Evolutionary conservation across 2,113 vertebrate genomes (phyloP).

Genomic region (Chrysemys picta): DNA sequence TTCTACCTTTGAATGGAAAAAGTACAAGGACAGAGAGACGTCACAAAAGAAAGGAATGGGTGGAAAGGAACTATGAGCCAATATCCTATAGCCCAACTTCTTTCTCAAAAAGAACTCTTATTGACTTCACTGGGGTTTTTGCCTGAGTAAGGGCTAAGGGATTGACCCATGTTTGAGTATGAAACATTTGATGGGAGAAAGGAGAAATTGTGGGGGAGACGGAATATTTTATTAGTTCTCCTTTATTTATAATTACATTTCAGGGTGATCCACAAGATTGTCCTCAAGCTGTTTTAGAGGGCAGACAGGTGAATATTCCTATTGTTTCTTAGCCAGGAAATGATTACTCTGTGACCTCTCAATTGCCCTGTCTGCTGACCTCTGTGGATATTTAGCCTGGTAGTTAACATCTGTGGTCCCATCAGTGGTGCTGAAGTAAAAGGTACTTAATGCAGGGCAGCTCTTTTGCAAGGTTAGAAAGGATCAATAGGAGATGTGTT

Average conservation of each 20-base stretch:
- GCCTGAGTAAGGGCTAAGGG: background rate
- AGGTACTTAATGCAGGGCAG: conserved; percentile 79
- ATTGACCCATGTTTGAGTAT: background rate
- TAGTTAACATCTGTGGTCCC: conserved; percentile 81
- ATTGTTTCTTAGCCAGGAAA: conserved; percentile 63
- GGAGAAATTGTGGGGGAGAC: background rate
- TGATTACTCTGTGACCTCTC: conserved; percentile 65
- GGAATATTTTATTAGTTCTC: conserved; percentile 17
- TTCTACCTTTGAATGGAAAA: background rate
- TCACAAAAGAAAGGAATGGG: background rate
- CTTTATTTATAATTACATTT: conserved; percentile 22
- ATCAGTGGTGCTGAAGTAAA: conserved; percentile 75
- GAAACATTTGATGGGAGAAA: fast-evolving
- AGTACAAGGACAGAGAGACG: background rate
- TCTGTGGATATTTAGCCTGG: conserved; percentile 76
- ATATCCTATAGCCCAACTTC: background rate
- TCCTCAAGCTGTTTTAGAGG: conserved; percentile 42
- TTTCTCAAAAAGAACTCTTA: background rate
- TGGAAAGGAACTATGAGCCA: background rate
- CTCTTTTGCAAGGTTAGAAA: conserved; percentile 82
- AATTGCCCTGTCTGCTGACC: conserved; percentile 74
- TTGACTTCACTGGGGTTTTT: background rate
- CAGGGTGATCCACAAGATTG: background rate
- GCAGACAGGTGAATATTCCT: conserved; percentile 24
- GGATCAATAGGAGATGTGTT: conserved; percentile 85